Conservation (phyloP, 1,140 invertebrate species). For the Pachyrhynchus sulphureomaculatus region DNA sequence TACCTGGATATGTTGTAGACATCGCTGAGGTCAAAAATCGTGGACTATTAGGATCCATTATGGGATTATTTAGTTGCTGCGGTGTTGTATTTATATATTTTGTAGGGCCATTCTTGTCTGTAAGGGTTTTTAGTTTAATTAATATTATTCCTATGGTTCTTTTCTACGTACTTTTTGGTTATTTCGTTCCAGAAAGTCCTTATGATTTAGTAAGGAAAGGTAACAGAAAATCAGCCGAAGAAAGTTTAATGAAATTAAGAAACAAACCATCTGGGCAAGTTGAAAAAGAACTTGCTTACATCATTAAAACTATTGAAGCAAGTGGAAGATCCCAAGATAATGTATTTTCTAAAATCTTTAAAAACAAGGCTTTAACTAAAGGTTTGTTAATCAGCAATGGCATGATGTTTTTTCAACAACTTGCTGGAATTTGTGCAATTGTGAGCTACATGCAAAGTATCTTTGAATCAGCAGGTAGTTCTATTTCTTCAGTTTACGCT, state of each 20-base stretch:
- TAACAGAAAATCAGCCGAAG: slow-evolving; percentile 17
- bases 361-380: slow-evolving; percentile 57
- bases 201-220: slow-evolving; percentile 47
- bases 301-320: slow-evolving; percentile 53
- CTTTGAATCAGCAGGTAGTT: slow-evolving; percentile 63
- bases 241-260: slow-evolving; percentile 33
- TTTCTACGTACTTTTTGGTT: slow-evolving; percentile 57
- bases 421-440: slow-evolving; percentile 79
- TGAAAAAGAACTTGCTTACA: slow-evolving; percentile 58
- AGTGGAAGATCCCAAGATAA: slow-evolving; percentile 34
- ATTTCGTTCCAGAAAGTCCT: slow-evolving; percentile 72
- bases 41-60: slow-evolving; percentile 59
- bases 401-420: slow-evolving; percentile 71
- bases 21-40: slow-evolving; percentile 50
- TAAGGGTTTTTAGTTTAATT: slow-evolving; percentile 56
- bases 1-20: slow-evolving; percentile 57
- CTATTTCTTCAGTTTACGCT: slow-evolving; percentile 48
- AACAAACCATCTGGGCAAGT: slow-evolving; percentile 47
- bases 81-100: slow-evolving; percentile 53
- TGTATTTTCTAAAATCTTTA: slow-evolving; percentile 56
- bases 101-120: slow-evolving; percentile 61
- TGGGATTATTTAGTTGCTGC: slow-evolving; percentile 55
- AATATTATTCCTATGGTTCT: slow-evolving; percentile 52
- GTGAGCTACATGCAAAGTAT: slow-evolving; percentile 77
- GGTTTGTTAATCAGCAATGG: slow-evolving; percentile 68